Evolutionary conservation across 2,888 invertebrate genomes (phyloP), one percentile per base, ranked within the genome.

Genomic region (Scaptomyza polygonia): DNA sequence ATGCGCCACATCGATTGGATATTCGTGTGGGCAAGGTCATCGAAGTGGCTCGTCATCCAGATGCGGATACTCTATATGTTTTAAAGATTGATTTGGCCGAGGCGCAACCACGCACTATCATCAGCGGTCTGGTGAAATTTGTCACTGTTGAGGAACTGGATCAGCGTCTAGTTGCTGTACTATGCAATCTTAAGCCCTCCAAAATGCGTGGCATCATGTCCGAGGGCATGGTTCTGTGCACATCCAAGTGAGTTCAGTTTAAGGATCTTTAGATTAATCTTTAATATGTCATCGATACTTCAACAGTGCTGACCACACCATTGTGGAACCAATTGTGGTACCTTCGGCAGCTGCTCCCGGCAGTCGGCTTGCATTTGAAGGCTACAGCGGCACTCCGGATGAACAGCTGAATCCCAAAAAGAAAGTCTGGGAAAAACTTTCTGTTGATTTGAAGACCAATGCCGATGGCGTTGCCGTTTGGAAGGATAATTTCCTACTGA

Each of bases 141-240:
- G 95, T 98, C 16, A 95, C 97, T 11, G 93, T 97, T 54, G 97
- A 98, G 88, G 95, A 98, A 92, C 96, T 99, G 95, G 93, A 96
- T 88, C 94, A 97, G 86, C 94, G 97, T 64, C 93, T 96, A 92
- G 99, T 98, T 5, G 96, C 99, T 5, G 97, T 99, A 3, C 92
- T 99, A 51, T 98, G 98, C 83, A 99, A 99, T 92, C 93, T 99
- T 51, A 99, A 99, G 92, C 95, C 99, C 36, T 98, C 97, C 12
- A 99, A 98, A 93, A 97, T 99, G 95, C 94, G 98, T 73, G 98
- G 98, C 51, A 93, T 98, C 29, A 95, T 96, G 79, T 98, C 98
- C 0, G 95, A 96, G 90, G 98, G 97, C 68, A 98, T 98, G 98
- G 96, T 98, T 36, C 93, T 98, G 48, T 98, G 98, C 93, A 97